These are phyloP conservation scores for Drosophila nasuta DNA, from an alignment of 1,140 invertebrate species.

Conservation along the genomic window DNA sequence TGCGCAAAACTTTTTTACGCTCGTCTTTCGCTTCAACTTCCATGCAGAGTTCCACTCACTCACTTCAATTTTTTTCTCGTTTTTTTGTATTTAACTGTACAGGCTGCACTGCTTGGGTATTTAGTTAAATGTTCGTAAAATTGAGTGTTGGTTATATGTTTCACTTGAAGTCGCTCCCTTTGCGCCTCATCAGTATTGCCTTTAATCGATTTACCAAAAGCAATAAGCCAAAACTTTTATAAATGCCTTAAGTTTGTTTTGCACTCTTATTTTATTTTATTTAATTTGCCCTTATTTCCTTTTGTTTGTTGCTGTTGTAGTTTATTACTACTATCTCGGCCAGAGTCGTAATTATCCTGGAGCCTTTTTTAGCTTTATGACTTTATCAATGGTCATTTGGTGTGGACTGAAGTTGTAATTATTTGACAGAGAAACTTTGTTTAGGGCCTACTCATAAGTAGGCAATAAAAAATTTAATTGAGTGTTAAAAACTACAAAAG, in stretches of 20 bases:
- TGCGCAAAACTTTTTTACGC: constrained; percentile 72
- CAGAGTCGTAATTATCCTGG: constrained; percentile 63
- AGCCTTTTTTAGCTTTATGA: constrained; percentile 66
- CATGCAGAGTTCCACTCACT: neutral
- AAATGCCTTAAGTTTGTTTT: constrained; percentile 69
- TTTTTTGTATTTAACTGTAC: neutral
- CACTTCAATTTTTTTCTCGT: neutral
- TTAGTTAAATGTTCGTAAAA: constrained; percentile 83
- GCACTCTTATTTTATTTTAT: constrained; percentile 38
- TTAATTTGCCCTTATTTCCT: neutral
- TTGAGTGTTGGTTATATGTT: constrained; percentile 79
- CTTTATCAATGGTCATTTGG: constrained; percentile 61
- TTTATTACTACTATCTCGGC: constrained; percentile 19
- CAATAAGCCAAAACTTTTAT: constrained; percentile 77
- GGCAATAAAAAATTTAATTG: constrained; percentile 14
- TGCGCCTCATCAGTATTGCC: constrained; percentile 36
- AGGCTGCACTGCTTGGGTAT: constrained; percentile 51
- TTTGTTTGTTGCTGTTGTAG: constrained; percentile 1
- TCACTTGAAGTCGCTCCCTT: constrained; percentile 51
- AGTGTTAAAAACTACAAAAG: constrained; percentile 13
- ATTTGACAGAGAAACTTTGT: constrained; percentile 43
- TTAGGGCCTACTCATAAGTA: neutral
- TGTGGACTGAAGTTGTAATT: constrained; percentile 49
- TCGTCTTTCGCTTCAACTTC: constrained; percentile 39
- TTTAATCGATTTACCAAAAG: constrained; percentile 77